Percentiles rank a stretch among this genome's conserved stretches.
Evolutionary conservation across 2,797 vertebrate species (phyloP).

Genomic region (Sparidentex hasta): DNA sequence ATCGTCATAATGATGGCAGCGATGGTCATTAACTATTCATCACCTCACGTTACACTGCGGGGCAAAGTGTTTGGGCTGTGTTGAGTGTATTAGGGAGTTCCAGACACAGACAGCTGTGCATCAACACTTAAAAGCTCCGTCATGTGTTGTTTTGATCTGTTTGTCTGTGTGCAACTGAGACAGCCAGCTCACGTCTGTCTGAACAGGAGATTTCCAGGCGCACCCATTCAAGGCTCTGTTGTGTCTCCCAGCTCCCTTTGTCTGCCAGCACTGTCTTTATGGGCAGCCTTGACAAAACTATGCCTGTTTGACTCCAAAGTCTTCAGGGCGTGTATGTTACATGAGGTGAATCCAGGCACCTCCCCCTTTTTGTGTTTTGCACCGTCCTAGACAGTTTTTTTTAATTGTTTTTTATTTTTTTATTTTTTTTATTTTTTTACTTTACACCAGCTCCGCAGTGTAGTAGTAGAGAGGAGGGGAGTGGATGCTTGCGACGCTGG

Average conservation of each 20-base stretch:
- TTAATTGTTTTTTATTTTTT: not conserved
- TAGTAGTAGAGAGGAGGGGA: slow-evolving; percentile 39
- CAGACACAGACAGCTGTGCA: slow-evolving; percentile 25
- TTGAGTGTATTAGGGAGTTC: slow-evolving; percentile 26
- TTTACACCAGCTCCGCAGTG: slow-evolving; percentile 15
- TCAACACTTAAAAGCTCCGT: slow-evolving; percentile 8
- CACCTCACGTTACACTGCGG: slow-evolving; percentile 51
- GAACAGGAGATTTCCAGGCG: slow-evolving; percentile 31
- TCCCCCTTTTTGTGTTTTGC: slow-evolving; percentile 47
- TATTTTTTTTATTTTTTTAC: not conserved
- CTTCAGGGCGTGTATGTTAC: slow-evolving; percentile 39
- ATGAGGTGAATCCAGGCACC: slow-evolving; percentile 57
- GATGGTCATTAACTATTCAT: slow-evolving; percentile 84
- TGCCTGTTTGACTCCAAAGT: slow-evolving; percentile 49
- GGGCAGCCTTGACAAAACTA: slow-evolving; percentile 44
- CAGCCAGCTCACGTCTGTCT: slow-evolving; percentile 38
- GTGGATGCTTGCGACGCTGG: slow-evolving; percentile 43
- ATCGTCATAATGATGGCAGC: slow-evolving; percentile 72
- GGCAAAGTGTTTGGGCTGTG: slow-evolving; percentile 19
- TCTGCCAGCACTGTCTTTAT: slow-evolving; percentile 21
- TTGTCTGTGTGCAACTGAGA: slow-evolving; percentile 27
- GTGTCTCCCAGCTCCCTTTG: slow-evolving; percentile 47
- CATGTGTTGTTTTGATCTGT: slow-evolving; percentile 32
- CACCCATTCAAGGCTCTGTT: slow-evolving; percentile 33
- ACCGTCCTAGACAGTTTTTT: slow-evolving; percentile 36